These are phyloP conservation scores for Trachelus tabidus DNA, from an alignment of 2,888 invertebrate species.

Conservation along the genomic window DNA sequence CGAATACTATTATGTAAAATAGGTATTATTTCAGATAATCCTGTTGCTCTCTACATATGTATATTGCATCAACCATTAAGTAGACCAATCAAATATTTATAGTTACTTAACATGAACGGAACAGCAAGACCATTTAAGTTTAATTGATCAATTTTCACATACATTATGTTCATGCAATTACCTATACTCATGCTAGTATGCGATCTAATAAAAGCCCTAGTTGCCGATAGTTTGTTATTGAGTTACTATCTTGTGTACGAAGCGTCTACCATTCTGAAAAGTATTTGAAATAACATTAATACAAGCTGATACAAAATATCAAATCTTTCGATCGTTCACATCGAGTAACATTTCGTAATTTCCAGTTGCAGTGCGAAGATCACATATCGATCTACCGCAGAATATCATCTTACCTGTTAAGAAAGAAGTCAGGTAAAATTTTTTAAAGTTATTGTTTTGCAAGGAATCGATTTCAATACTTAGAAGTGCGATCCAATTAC, in stretches of 20 bases:
- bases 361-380: neutral
- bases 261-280: neutral
- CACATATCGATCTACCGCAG: neutral
- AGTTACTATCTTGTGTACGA: neutral
- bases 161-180: neutral
- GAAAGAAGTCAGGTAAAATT: neutral
- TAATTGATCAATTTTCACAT: neutral
- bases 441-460: slow-evolving; percentile 15
- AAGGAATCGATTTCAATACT: slow-evolving; percentile 40
- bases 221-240: neutral
- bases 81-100: neutral
- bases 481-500: slow-evolving; percentile 42
- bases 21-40: neutral
- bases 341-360: neutral
- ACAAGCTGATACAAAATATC: neutral
- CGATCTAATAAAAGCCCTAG: neutral
- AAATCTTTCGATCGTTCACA: neutral
- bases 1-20: neutral
- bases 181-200: neutral
- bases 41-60: neutral
- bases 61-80: neutral
- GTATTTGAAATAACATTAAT: neutral
- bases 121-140: neutral
- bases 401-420: neutral
- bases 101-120: neutral